These are phyloP conservation scores for Zaprionus capensis DNA, from an alignment of 1,140 invertebrate species.

Conservation along the genomic window DNA sequence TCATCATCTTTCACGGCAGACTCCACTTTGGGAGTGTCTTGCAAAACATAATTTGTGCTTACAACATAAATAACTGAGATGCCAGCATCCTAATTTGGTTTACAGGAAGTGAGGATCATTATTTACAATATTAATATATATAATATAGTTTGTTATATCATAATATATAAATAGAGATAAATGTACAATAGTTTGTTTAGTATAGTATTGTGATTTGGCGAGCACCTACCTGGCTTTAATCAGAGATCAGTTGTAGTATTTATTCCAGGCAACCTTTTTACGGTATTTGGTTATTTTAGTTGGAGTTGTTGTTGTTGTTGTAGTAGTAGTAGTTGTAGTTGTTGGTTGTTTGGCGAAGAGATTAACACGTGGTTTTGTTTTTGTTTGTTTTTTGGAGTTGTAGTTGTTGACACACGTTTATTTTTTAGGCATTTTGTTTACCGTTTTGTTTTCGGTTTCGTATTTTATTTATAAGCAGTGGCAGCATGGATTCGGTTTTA, in stretches of 20 bases:
- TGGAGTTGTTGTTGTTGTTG: conserved; percentile 32
- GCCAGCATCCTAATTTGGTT: conserved; percentile 62
- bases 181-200: conserved; percentile 20
- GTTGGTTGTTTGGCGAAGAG: conserved; percentile 75
- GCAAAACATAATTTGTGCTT: conserved; percentile 41
- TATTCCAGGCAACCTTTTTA: conserved; percentile 84
- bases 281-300: conserved; percentile 54
- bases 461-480: conserved; percentile 60
- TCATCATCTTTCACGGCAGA: background rate
- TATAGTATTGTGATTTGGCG: conserved; percentile 31
- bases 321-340: conserved; percentile 45
- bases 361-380: conserved; percentile 73
- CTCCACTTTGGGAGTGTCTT: background rate
- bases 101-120: conserved; percentile 31
- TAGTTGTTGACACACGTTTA: conserved; percentile 73
- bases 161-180: background rate
- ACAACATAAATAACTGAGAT: conserved; percentile 39
- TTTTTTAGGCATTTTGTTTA: conserved; percentile 49
- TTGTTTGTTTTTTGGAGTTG: conserved; percentile 58
- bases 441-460: conserved; percentile 17
- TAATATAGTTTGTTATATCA: conserved; percentile 8
- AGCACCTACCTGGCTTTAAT: conserved; percentile 80
- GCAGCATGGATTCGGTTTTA: conserved; percentile 72
- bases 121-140: conserved; percentile 26
- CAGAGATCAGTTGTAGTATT: conserved; percentile 84